Evolutionary conservation across 2,797 vertebrate species (phyloP).

Genomic region (Pogoniulus pusillus): DNA sequence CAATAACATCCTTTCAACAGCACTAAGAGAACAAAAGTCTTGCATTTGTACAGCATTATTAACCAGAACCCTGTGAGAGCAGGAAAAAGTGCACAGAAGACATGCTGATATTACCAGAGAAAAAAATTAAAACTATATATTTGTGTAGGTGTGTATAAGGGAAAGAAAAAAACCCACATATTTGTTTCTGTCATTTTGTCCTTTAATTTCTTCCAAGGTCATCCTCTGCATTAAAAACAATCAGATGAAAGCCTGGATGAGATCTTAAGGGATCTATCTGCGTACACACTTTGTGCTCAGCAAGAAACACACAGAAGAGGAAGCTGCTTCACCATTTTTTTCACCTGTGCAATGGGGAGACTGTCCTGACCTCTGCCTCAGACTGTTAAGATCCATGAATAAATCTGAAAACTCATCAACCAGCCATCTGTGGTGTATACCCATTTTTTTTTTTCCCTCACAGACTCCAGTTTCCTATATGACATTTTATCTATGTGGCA

Average conservation of each 20-base stretch:
- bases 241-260: not conserved
- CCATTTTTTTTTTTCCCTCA: not conserved
- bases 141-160: not conserved
- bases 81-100: not conserved
- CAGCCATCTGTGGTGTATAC: not conserved
- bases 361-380: not conserved
- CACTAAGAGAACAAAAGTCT: slow-evolving; percentile 5
- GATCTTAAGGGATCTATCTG: not conserved
- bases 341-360: not conserved
- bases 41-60: slow-evolving; percentile 38
- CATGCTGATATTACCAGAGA: not conserved
- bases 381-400: not conserved
- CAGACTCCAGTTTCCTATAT: not conserved
- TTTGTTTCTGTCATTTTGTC: not conserved
- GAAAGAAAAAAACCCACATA: not conserved
- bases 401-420: not conserved
- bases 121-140: not conserved
- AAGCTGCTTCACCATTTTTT: not conserved
- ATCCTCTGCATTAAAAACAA: not conserved
- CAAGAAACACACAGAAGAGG: not conserved
- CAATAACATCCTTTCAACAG: slow-evolving; percentile 52
- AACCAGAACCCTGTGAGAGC: slow-evolving; percentile 9
- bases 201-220: not conserved
- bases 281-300: not conserved
- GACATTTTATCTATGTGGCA: not conserved